Percentiles rank a stretch among this genome's conserved stretches.
These are phyloP conservation scores for Oxygymnocypris stewartii DNA, from an alignment of 2,113 vertebrate genomes.

Conservation along the genomic window DNA sequence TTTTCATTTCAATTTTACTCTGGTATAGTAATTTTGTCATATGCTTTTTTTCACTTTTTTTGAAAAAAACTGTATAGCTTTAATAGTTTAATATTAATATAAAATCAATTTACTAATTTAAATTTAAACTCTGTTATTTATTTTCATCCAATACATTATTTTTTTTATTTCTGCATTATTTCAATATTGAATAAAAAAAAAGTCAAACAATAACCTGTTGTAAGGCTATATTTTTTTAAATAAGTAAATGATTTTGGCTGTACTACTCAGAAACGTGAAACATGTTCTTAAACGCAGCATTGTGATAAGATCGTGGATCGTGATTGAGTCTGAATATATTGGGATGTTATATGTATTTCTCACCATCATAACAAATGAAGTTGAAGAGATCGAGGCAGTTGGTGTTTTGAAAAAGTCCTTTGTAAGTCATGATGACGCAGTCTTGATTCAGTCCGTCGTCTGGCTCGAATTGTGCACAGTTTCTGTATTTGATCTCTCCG, in stretches of 20 bases:
- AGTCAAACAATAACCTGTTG: too few relatives aligned
- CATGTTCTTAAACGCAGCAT: neutral
- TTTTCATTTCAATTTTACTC: too few relatives aligned
- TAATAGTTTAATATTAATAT: too few relatives aligned
- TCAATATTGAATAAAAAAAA: too few relatives aligned
- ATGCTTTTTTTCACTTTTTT: too few relatives aligned
- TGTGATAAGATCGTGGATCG: neutral
- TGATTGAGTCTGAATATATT: neutral
- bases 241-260: too few relatives aligned
- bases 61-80: too few relatives aligned
- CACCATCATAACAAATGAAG: slow-evolving; percentile 51
- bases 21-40: too few relatives aligned
- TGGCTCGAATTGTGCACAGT: neutral
- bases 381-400: neutral
- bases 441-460: neutral
- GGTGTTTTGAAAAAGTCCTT: neutral
- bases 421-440: neutral
- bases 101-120: too few relatives aligned
- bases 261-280: neutral
- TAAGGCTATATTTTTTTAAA: neutral
- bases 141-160: too few relatives aligned
- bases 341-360: neutral
- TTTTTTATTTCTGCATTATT: too few relatives aligned
- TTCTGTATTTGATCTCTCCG: neutral
- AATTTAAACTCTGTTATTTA: too few relatives aligned